Evolutionary conservation across 2,113 vertebrate species (phyloP).

Genomic region (Malaclemys terrapin): DNA sequence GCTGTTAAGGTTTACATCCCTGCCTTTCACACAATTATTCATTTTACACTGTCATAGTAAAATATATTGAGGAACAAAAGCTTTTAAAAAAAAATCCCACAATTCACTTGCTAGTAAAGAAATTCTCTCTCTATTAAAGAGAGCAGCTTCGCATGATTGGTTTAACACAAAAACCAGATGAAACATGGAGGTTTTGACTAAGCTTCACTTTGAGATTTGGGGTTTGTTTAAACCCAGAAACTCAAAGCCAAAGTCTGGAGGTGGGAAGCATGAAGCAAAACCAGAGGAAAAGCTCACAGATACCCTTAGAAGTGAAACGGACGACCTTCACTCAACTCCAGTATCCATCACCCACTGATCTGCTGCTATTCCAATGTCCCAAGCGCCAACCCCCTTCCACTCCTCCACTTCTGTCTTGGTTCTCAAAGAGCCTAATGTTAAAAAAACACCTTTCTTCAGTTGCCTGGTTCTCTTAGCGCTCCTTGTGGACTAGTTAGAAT

Average conservation of each 20-base stretch:
- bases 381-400: background rate
- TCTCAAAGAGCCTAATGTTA: too few relatives aligned
- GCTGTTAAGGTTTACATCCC: conserved; percentile 28
- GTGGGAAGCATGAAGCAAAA: background rate
- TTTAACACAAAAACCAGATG: background rate
- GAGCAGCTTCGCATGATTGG: background rate
- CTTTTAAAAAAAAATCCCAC: background rate
- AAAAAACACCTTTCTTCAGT: too few relatives aligned
- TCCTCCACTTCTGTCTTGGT: background rate
- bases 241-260: background rate
- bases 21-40: background rate
- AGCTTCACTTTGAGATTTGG: background rate
- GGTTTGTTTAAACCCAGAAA: background rate
- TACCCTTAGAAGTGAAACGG: background rate
- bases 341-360: background rate
- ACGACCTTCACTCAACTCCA: background rate
- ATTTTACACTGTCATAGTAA: background rate
- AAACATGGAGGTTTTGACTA: background rate
- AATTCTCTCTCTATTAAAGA: background rate
- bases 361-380: background rate
- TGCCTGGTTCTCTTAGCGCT: background rate
- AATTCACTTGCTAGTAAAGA: rapidly evolving
- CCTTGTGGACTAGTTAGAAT: background rate
- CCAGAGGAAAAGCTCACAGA: background rate
- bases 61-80: conserved; percentile 14